Percentiles rank a stretch among this genome's conserved stretches.
Evolutionary conservation across 2,888 invertebrate genomes (phyloP).

Genomic region (Rhagonycha fulva): DNA sequence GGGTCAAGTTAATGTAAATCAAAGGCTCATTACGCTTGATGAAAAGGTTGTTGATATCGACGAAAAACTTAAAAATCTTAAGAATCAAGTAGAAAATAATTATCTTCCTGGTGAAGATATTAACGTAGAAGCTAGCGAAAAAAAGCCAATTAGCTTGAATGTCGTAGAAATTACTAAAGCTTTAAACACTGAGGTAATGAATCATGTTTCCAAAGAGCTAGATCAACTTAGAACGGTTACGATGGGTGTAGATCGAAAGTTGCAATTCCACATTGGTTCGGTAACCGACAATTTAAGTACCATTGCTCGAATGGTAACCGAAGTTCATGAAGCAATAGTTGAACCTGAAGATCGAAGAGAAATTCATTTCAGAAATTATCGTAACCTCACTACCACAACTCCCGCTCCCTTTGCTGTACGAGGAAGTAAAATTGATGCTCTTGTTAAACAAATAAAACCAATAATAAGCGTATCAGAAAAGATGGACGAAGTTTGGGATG

Average conservation of each 20-base stretch:
- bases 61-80: slow-evolving; percentile 74
- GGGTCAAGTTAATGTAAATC: slow-evolving; percentile 58
- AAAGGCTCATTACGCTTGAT: slow-evolving; percentile 72
- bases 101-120: slow-evolving; percentile 81
- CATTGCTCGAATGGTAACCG: slow-evolving; percentile 76
- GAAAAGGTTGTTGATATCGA: slow-evolving; percentile 86
- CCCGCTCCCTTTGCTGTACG: slow-evolving; percentile 61
- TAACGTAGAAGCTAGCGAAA: slow-evolving; percentile 86
- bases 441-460: slow-evolving; percentile 82
- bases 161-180: slow-evolving; percentile 82
- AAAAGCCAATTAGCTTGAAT: slow-evolving; percentile 83
- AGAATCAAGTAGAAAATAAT: slow-evolving; percentile 83
- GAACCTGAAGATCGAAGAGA: slow-evolving; percentile 66
- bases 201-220: slow-evolving; percentile 79
- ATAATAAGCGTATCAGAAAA: slow-evolving; percentile 86
- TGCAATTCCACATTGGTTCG: slow-evolving; percentile 83
- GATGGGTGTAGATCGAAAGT: slow-evolving; percentile 76
- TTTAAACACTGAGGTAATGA: slow-evolving; percentile 79
- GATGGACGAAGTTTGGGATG: slow-evolving; percentile 91
- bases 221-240: slow-evolving; percentile 79
- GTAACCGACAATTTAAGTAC: slow-evolving; percentile 82
- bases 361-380: slow-evolving; percentile 36
- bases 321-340: slow-evolving; percentile 82
- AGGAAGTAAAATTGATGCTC: slow-evolving; percentile 77
- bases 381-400: slow-evolving; percentile 60